Conservation (phyloP, 2,888 invertebrate species). For the Rhamnusium bicolor region DNA sequence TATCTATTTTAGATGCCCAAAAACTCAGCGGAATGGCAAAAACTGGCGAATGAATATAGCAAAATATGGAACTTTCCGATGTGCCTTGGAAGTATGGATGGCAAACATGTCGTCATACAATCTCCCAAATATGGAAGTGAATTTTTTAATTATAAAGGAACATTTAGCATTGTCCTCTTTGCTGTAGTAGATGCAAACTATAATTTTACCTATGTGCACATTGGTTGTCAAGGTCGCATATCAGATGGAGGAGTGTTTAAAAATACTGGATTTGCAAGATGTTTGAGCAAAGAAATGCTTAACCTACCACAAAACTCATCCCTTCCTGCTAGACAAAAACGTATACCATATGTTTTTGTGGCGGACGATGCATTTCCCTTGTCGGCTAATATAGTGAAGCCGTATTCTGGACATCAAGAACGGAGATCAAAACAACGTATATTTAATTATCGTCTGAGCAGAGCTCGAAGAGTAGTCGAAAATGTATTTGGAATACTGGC, state of each 20-base stretch:
- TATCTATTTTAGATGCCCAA: slow-evolving; percentile 37
- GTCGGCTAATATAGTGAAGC: not conserved
- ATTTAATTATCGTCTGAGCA: not conserved
- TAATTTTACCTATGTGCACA: slow-evolving; percentile 61
- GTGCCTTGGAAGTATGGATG: slow-evolving; percentile 58
- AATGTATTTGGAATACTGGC: slow-evolving; percentile 13
- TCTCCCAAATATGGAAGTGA: slow-evolving; percentile 57
- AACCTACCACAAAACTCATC: not conserved
- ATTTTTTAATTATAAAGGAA: slow-evolving; percentile 61
- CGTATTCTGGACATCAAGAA: not conserved
- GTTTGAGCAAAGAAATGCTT: not conserved
- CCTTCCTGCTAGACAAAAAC: not conserved
- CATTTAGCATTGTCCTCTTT: slow-evolving; percentile 63
- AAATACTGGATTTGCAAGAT: not conserved
- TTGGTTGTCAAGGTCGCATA: slow-evolving; percentile 60
- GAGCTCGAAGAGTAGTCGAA: slow-evolving; percentile 7
- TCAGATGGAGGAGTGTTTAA: slow-evolving; percentile 59
- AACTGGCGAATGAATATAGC: slow-evolving; percentile 29
- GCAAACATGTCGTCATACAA: slow-evolving; percentile 61
- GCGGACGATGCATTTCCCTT: slow-evolving; percentile 14
- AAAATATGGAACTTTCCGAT: slow-evolving; percentile 37
- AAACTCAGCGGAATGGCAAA: slow-evolving; percentile 31
- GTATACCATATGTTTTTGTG: slow-evolving; percentile 6
- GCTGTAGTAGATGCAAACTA: slow-evolving; percentile 66
- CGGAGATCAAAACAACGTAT: not conserved